A percentile compares a stretch with the other conserved stretches of the same genome.
These are phyloP conservation scores for Dicrurus megarhynchus DNA, from an alignment of 2,113 vertebrate species.

Conservation along the genomic window DNA sequence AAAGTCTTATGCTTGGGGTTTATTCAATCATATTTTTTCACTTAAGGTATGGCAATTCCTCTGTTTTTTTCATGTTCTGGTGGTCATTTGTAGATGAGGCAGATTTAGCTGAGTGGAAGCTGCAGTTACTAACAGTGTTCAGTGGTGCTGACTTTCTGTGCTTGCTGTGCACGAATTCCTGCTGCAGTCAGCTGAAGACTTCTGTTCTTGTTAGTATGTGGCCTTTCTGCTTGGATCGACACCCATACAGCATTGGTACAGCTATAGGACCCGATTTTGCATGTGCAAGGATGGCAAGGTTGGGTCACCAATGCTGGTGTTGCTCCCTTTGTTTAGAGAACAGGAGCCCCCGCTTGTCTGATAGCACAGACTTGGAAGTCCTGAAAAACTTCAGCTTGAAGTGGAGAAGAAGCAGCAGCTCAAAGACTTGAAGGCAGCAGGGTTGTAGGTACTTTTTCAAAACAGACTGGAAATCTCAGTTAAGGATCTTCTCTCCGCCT, in stretches of 20 bases:
- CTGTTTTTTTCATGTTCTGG: neutral
- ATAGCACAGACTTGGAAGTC: neutral
- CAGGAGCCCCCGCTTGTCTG: neutral
- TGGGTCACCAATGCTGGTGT: neutral
- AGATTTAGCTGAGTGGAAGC: neutral
- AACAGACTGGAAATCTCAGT: neutral
- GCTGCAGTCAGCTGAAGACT: neutral
- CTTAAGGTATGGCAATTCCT: neutral
- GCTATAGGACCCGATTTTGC: neutral
- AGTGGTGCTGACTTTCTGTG: neutral
- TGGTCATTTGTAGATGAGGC: constrained; percentile 12
- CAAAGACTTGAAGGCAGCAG: neutral
- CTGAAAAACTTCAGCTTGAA: neutral
- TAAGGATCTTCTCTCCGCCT: neutral
- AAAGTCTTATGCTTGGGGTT: constrained; percentile 52
- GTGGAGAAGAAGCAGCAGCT: neutral
- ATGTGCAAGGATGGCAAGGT: neutral
- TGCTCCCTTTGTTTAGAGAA: neutral
- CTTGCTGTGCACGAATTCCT: neutral
- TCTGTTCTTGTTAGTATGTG: neutral
- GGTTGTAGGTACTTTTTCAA: neutral
- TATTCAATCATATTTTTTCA: constrained; percentile 50
- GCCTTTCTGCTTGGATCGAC: neutral
- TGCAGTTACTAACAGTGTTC: neutral
- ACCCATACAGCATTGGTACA: accelerated